Evolutionary conservation across 2,888 invertebrate genomes (phyloP).

Genomic region (Pseudococcus longispinus): DNA sequence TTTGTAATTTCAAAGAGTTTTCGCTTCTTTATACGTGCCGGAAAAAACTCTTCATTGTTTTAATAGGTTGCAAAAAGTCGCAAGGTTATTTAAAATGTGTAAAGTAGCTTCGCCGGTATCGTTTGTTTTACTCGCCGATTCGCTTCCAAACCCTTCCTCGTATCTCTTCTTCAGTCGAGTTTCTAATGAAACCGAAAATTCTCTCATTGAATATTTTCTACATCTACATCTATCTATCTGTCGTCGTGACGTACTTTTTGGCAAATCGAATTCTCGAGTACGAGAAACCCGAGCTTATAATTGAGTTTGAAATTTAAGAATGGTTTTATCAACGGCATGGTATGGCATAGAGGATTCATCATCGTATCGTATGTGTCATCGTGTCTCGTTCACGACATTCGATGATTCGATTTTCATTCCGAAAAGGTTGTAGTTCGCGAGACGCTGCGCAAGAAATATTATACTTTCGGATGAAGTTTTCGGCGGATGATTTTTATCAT

Average conservation of each 20-base stretch:
- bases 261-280: background rate
- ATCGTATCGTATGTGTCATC: background rate
- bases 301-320: constrained; percentile 26
- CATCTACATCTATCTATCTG: too few species aligned
- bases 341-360: background rate
- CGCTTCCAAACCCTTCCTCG: background rate
- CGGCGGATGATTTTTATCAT: background rate
- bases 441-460: background rate
- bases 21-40: background rate
- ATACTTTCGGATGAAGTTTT: background rate
- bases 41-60: constrained; percentile 19
- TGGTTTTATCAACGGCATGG: background rate
- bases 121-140: background rate
- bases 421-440: background rate
- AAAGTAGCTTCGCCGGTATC: background rate
- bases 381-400: background rate
- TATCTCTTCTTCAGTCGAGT: background rate
- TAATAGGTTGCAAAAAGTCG: constrained; percentile 4
- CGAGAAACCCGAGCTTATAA: constrained; percentile 15
- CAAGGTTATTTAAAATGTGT: constrained; percentile 2
- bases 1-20: constrained; percentile 2
- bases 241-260: background rate
- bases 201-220: background rate
- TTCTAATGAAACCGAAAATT: background rate
- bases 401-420: background rate